Evolutionary conservation across 1,140 invertebrate genomes (phyloP).

Genomic region (Drosophila kikkawai): DNA sequence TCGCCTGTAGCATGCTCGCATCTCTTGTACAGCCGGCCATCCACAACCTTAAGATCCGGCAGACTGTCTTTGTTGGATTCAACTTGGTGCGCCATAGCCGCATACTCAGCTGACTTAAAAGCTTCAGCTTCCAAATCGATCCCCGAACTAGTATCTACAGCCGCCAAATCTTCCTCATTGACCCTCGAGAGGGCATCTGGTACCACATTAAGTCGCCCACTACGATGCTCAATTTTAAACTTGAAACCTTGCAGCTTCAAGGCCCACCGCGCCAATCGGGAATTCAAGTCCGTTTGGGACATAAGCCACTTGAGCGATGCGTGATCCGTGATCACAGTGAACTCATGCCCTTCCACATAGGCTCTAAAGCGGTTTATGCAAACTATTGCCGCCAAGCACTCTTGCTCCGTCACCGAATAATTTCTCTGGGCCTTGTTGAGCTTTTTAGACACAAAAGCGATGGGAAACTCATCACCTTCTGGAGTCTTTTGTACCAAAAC

Average conservation of each 20-base stretch:
- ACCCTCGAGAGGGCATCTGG: not conserved
- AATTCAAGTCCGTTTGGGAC: not conserved
- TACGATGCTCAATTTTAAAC: not conserved
- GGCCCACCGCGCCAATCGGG: not conserved
- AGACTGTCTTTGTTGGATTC: not conserved
- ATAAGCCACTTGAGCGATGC: not conserved
- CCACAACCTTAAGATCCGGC: not conserved
- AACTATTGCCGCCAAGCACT: not conserved
- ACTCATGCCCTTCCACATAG: not conserved
- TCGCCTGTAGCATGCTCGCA: no score
- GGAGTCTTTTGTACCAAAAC: not conserved
- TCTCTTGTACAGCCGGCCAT: not conserved
- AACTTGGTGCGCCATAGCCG: not conserved
- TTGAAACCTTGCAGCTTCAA: not conserved
- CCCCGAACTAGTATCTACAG: not conserved
- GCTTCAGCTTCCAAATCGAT: not conserved
- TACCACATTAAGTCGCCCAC: not conserved
- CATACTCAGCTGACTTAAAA: not conserved
- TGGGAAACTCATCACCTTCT: not conserved
- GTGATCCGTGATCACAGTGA: not conserved
- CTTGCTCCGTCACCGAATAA: not conserved
- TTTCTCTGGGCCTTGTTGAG: not conserved
- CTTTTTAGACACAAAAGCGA: not conserved
- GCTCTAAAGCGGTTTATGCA: not conserved
- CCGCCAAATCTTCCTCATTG: not conserved